Evolutionary conservation across 2,113 vertebrate genomes (phyloP).

Genomic region (Spilogale gracilis): DNA sequence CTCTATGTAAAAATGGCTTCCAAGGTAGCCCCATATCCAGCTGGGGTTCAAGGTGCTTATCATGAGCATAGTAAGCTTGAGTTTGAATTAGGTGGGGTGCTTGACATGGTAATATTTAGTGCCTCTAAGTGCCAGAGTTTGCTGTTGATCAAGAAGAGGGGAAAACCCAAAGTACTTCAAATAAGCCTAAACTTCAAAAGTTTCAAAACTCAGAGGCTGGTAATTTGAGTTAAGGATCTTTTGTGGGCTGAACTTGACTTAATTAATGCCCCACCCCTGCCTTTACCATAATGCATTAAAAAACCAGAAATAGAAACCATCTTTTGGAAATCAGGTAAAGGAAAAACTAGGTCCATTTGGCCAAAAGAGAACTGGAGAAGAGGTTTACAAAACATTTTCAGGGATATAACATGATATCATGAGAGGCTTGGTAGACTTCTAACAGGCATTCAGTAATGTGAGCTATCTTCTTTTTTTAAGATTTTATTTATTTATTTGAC

Average conservation of each 20-base stretch:
- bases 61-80: background rate
- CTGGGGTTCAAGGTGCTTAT: background rate
- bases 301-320: slow-evolving; percentile 37
- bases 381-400: background rate
- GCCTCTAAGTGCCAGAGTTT: background rate
- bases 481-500: no score
- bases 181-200: slow-evolving; percentile 64
- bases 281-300: slow-evolving; percentile 50
- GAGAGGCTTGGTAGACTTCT: background rate
- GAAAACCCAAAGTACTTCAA: slow-evolving; percentile 78
- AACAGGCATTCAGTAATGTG: background rate
- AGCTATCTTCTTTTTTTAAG: background rate
- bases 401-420: background rate
- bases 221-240: slow-evolving; percentile 71
- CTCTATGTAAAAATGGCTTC: background rate
- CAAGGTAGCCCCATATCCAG: background rate
- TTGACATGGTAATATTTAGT: slow-evolving; percentile 18
- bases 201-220: slow-evolving; percentile 54
- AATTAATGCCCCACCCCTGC: slow-evolving; percentile 28
- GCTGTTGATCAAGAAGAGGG: slow-evolving; percentile 61
- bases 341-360: background rate
- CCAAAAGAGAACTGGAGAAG: background rate
- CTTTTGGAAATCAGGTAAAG: slow-evolving; percentile 30
- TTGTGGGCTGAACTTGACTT: slow-evolving; percentile 48
- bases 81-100: background rate